Percentiles rank a stretch among this genome's conserved stretches.
phyloP scores from a whole-genome alignment of 2,888 invertebrate species.

The Empis stercorea region DNA sequence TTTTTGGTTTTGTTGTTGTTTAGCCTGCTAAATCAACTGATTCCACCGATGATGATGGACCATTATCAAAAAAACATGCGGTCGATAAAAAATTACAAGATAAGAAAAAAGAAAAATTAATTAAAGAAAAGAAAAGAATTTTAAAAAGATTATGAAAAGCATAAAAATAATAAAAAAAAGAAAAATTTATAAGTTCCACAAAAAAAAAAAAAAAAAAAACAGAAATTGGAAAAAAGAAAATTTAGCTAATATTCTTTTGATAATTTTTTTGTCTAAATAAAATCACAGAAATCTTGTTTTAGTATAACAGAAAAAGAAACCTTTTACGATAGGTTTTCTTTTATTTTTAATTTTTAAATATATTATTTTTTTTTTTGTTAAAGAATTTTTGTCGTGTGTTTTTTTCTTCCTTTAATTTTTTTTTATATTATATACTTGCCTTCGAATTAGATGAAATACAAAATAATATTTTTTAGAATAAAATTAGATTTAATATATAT shows the following conservation, averaged over 20 bases:
- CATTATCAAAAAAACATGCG: constrained; percentile 75
- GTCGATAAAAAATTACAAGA: constrained; percentile 63
- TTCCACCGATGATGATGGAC: constrained; percentile 47
- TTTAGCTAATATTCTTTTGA: not conserved
- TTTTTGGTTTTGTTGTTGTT: constrained; percentile 13
- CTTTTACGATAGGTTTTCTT: too few species aligned
- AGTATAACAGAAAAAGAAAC: too few species aligned
- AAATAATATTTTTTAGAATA: too few species aligned
- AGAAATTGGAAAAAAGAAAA: constrained; percentile 5
- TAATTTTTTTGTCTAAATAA: too few species aligned
- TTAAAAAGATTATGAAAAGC: constrained; percentile 67
- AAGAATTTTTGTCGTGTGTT: too few species aligned
- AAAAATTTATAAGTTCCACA: constrained; percentile 11
- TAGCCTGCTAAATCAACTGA: constrained; percentile 39
- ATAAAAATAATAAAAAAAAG: constrained; percentile 12
- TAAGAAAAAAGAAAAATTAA: constrained; percentile 50
- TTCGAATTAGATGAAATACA: too few species aligned
- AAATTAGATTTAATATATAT: too few species aligned
- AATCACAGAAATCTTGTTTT: too few species aligned
- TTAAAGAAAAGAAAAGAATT: constrained; percentile 75
- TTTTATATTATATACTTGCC: too few species aligned
- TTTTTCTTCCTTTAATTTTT: too few species aligned
- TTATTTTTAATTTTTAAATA: too few species aligned
- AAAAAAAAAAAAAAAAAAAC: not conserved
- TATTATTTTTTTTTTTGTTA: too few species aligned